These are phyloP conservation scores for Kuschelorhynchus macadamiae DNA, from an alignment of 2,888 invertebrate species.

Conservation along the genomic window DNA sequence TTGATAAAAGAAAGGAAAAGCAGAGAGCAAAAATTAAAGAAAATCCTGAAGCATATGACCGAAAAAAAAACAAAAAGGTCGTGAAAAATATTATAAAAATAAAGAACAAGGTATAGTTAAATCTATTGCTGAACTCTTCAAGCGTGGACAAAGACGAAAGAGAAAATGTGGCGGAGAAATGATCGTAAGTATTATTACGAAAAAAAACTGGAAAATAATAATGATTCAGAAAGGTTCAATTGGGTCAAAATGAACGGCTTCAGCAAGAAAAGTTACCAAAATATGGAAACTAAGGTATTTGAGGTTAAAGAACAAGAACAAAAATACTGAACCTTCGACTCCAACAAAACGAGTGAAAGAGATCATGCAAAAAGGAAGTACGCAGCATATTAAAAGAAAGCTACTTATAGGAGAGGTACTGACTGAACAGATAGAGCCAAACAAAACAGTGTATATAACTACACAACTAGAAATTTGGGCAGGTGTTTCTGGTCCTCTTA, in stretches of 20 bases:
- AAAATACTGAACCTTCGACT: too few relatives aligned
- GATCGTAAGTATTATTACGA: background rate
- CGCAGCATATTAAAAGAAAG: too few relatives aligned
- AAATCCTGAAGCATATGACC: constrained; percentile 5
- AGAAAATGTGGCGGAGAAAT: background rate
- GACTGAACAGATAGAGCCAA: too few relatives aligned
- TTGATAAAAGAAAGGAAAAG: background rate
- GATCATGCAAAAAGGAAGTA: too few relatives aligned
- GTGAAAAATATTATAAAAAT: background rate
- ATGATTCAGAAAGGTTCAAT: background rate
- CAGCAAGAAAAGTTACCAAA: too few relatives aligned
- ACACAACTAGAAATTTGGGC: too few relatives aligned
- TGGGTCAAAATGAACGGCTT: background rate
- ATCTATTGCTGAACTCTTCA: background rate
- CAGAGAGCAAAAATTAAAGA: background rate
- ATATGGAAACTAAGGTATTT: too few relatives aligned
- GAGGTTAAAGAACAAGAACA: too few relatives aligned
- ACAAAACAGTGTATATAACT: too few relatives aligned
- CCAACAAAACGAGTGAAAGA: too few relatives aligned
- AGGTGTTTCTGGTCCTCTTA: too few relatives aligned
- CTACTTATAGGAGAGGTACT: too few relatives aligned
- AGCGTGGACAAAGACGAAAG: background rate
- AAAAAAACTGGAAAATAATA: background rate
- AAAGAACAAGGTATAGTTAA: constrained; percentile 1
- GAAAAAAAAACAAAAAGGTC: background rate